Evolutionary conservation across 2,888 invertebrate genomes (phyloP).

Genomic region (Clistopyga incitator): DNA sequence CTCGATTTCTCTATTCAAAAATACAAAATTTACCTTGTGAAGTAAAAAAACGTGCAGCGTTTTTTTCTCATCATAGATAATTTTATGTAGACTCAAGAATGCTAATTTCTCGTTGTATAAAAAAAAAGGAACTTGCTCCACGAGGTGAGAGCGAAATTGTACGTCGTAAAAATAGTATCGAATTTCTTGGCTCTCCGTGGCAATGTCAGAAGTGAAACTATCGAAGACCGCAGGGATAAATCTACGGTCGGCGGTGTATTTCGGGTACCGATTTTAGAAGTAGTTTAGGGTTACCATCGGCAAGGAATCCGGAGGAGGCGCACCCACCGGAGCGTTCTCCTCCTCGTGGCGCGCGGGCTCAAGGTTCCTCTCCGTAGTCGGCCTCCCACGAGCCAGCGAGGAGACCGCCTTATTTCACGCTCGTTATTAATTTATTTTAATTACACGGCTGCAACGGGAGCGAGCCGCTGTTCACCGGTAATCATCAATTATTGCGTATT

Average conservation of each 20-base stretch:
- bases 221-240: background rate
- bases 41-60: no score
- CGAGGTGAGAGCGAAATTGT: background rate
- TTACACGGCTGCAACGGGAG: slow-evolving; percentile 70
- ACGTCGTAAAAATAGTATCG: slow-evolving; percentile 20
- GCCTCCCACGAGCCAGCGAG: slow-evolving; percentile 26
- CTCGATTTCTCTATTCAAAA: no score
- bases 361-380: slow-evolving; percentile 8
- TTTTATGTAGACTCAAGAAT: no score
- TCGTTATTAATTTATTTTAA: slow-evolving; percentile 81
- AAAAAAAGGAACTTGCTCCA: background rate
- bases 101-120: background rate
- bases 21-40: no score
- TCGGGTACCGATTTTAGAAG: slow-evolving; percentile 23
- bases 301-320: slow-evolving; percentile 1
- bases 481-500: slow-evolving; percentile 79
- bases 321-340: background rate
- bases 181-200: slow-evolving; percentile 13
- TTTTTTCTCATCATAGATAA: no score
- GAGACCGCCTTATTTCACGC: slow-evolving; percentile 72
- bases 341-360: background rate
- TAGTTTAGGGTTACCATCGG: slow-evolving; percentile 21
- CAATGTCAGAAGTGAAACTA: background rate
- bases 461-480: slow-evolving; percentile 72
- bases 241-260: background rate